Evolutionary conservation across 2,113 vertebrate genomes (phyloP).

Genomic region (Ariopsis seemanni): DNA sequence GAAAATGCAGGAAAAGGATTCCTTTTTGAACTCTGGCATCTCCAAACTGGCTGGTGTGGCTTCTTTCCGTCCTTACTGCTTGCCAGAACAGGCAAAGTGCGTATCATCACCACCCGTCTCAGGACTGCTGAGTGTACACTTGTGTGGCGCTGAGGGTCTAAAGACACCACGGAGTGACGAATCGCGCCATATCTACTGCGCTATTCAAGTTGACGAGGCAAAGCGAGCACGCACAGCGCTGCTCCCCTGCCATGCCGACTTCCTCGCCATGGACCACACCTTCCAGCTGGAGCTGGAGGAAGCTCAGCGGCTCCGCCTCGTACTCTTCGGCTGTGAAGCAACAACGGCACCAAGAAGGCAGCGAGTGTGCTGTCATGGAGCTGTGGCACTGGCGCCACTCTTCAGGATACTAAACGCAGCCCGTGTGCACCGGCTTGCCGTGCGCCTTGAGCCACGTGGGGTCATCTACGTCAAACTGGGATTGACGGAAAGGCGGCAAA

Average conservation of each 20-base stretch:
- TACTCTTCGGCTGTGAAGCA: constrained; percentile 96
- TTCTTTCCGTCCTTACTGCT: constrained; percentile 93
- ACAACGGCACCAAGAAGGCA: constrained; percentile 79
- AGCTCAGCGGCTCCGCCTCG: constrained; percentile 93
- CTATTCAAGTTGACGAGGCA: constrained; percentile 95
- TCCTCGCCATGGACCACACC: constrained; percentile 97
- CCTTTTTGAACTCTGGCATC: constrained; percentile 66
- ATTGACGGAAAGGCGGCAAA: constrained; percentile 95
- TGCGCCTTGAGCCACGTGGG: constrained; percentile 92
- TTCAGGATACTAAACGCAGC: constrained; percentile 88
- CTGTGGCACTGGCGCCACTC: constrained; percentile 86
- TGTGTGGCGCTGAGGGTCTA: constrained; percentile 95
- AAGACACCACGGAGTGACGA: constrained; percentile 88
- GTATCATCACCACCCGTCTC: constrained; percentile 91
- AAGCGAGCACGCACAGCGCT: constrained; percentile 96
- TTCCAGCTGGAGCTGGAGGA: constrained; percentile 99
- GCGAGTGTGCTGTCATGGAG: constrained; percentile 92
- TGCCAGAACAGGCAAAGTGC: constrained; percentile 93
- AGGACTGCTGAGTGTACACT: constrained; percentile 94
- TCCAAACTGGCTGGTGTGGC: constrained; percentile 83
- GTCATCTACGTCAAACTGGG: constrained; percentile 95
- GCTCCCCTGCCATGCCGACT: constrained; percentile 88
- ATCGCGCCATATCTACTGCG: constrained; percentile 94
- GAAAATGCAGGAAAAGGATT: constrained; percentile 72
- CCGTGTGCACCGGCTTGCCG: constrained; percentile 89